These are phyloP conservation scores for Sternarchorhynchus goeldii DNA, from an alignment of 2,797 vertebrate genomes.

Conservation along the genomic window DNA sequence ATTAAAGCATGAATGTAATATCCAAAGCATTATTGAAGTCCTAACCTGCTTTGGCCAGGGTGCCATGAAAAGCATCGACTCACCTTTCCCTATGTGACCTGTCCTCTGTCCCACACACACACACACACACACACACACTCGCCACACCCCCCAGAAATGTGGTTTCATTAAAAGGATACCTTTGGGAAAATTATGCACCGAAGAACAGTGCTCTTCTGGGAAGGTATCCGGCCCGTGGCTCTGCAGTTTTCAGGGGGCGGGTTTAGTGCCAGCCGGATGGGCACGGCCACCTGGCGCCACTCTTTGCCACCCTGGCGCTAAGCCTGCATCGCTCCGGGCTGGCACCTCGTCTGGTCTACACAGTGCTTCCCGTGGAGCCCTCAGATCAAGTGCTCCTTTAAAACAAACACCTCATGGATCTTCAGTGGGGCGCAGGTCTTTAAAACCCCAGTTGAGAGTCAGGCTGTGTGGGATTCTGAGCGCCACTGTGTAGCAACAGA, in stretches of 20 bases:
- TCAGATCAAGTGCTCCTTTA: slow-evolving; percentile 34
- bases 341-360: background rate
- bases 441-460: slow-evolving; percentile 33
- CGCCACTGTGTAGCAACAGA: background rate
- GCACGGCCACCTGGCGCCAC: no score
- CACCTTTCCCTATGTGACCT: no score
- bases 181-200: slow-evolving; percentile 60
- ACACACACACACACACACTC: background rate
- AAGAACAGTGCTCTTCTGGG: slow-evolving; percentile 41
- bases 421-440: slow-evolving; percentile 22
- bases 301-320: background rate
- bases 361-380: slow-evolving; percentile 10
- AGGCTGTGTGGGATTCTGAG: slow-evolving; percentile 13
- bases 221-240: slow-evolving; percentile 62
- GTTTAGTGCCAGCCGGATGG: slow-evolving; percentile 16
- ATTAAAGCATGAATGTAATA: background rate
- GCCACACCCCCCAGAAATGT: background rate
- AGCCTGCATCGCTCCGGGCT: no score
- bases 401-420: slow-evolving; percentile 29
- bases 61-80: background rate
- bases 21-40: slow-evolving; percentile 15
- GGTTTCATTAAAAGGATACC: slow-evolving; percentile 63
- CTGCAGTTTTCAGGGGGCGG: slow-evolving; percentile 68
- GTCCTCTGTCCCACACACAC: no score
- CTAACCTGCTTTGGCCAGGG: background rate